Base-by-base conservation (phyloP, 2,797 vertebrate species). In the Limosa lapponica region DNA sequence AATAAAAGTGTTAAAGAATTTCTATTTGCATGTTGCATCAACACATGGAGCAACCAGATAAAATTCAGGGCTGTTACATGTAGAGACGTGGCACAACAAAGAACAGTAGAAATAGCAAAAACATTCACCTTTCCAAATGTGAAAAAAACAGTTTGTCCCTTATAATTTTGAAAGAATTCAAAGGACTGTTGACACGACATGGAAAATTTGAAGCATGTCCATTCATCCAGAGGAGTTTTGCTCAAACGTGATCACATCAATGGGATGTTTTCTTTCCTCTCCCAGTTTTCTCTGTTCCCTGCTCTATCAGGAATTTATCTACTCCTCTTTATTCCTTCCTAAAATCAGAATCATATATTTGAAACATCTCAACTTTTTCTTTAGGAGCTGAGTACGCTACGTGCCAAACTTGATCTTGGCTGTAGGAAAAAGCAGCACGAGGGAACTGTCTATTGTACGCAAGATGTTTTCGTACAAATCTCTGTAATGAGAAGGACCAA, bases 91-190 rank as follows among this genome's bases (percentile, higher is more conserved):
- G 64, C 64, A 95, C 61, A 91, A 49, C 25, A 82, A 90, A 66
- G 77, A 92, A 81, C 30, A 67, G 37, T 4, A 16, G 52, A 82
- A 93, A 71, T 3, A 85, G 41, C 19, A 81, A 70, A 70, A 52
- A 46, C 13, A 8, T 64, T 58, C 39, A 78, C n/a, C 49, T 71
- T 71, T 66, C 62, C 62, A 83, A 81, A 79, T 0, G 3, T 10
- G 34, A 85, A 80, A 86, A 92, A 87, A 36, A 9, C 34, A 73
- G 41, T 20, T 85, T 59, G 46, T 85, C 71, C 52, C 93, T 90
- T 15, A 32, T 15, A 89, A 87, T 92, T 94, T 27, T 89, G 44
- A 92, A 77, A 92, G 59, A 93, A 95, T 94, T 93, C 52, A 90
- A 77, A 94, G 19, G 24, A 57, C 59, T 80, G 58, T 39, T 82